Evolutionary conservation across 1,140 invertebrate genomes (phyloP).

Genomic region (Ceratina japonica): DNA sequence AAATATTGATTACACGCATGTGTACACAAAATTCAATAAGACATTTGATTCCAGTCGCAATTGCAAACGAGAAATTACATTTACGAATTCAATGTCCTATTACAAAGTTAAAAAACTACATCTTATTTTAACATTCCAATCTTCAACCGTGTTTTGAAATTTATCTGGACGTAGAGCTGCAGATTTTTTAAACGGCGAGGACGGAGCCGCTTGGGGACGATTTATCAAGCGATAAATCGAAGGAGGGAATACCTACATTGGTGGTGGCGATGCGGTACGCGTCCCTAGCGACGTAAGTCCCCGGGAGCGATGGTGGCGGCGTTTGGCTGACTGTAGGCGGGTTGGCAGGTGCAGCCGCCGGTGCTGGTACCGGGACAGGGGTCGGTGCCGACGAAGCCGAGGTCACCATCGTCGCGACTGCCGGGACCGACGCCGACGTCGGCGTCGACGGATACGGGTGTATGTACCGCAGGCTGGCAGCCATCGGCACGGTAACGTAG

Average conservation of each 20-base stretch:
- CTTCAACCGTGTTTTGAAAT: too few species aligned
- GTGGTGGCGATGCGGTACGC: conserved; percentile 73
- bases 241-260: conserved; percentile 71
- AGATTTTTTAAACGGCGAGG: too few species aligned
- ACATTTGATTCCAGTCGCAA: too few species aligned
- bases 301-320: conserved; percentile 68
- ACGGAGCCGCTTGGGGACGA: background rate
- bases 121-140: too few species aligned
- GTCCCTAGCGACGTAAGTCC: conserved; percentile 69
- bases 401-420: conserved; percentile 52
- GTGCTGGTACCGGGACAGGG: conserved; percentile 41
- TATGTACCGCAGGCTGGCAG: conserved; percentile 74
- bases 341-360: conserved; percentile 51
- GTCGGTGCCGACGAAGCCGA: conserved; percentile 56
- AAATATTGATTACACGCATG: background rate
- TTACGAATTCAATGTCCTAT: too few species aligned
- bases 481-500: conserved; percentile 71
- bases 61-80: too few species aligned
- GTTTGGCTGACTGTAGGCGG: conserved; percentile 72
- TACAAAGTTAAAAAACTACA: too few species aligned
- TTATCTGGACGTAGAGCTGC: too few species aligned
- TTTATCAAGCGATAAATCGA: conserved; percentile 24
- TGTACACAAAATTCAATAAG: too few species aligned
- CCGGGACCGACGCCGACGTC: conserved; percentile 61
- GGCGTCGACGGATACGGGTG: conserved; percentile 75